Conservation (phyloP, 2,797 vertebrate genomes). For the Epinephelus malabaricus region DNA sequence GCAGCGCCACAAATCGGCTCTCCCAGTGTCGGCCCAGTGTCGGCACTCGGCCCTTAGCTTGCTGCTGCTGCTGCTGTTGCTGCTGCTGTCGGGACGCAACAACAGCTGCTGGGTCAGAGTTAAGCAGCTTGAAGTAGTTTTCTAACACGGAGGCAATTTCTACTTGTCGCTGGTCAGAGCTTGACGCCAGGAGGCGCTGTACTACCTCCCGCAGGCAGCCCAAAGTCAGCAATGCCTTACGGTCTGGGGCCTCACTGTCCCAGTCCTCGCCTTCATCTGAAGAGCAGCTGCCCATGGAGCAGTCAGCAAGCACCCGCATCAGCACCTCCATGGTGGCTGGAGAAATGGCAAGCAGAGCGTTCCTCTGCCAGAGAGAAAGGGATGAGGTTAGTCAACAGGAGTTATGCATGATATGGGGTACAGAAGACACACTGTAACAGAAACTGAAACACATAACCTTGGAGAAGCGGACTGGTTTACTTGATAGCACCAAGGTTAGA, state of each 20-base stretch:
- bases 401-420: no score
- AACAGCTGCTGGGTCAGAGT: slow-evolving; percentile 91
- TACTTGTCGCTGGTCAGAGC: slow-evolving; percentile 97
- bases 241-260: slow-evolving; percentile 91
- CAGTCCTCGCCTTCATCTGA: slow-evolving; percentile 85
- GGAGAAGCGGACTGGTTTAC: no score
- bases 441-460: no score
- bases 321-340: slow-evolving; percentile 98
- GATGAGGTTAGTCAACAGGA: no score
- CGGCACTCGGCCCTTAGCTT: slow-evolving; percentile 75
- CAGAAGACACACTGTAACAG: no score
- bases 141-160: slow-evolving; percentile 95
- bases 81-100: slow-evolving; percentile 75
- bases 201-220: slow-evolving; percentile 96
- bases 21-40: slow-evolving; percentile 90
- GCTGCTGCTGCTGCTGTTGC: slow-evolving; percentile 84
- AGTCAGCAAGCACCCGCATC: slow-evolving; percentile 93
- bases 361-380: slow-evolving; percentile 85
- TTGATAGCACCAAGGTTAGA: no score
- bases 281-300: slow-evolving; percentile 86
- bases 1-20: slow-evolving; percentile 93
- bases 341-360: slow-evolving; percentile 95
- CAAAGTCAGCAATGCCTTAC: slow-evolving; percentile 93
- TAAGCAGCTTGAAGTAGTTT: slow-evolving; percentile 98
- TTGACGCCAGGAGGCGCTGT: slow-evolving; percentile 94